These are phyloP conservation scores for Coluber constrictor DNA, from an alignment of 2,797 vertebrate genomes.

Conservation along the genomic window DNA sequence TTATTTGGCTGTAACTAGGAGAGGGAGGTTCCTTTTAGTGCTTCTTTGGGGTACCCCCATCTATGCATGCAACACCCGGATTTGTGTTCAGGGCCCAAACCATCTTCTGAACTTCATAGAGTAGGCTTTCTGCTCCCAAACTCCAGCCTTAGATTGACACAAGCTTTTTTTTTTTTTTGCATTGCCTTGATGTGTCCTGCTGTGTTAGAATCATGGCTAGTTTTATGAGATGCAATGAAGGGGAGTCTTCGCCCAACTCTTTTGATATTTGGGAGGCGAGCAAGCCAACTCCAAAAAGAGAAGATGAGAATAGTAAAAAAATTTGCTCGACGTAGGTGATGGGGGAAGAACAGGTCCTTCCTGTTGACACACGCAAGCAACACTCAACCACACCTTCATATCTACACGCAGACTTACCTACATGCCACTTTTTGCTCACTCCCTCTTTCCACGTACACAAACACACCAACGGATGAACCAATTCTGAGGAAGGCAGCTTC, in stretches of 20 bases:
- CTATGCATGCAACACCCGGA: background rate
- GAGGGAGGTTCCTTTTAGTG: background rate
- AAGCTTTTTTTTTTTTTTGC: constrained; percentile 66
- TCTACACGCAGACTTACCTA: background rate
- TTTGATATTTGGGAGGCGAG: constrained; percentile 66
- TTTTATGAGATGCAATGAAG: constrained; percentile 75
- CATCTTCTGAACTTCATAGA: constrained; percentile 63
- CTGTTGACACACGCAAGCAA: background rate
- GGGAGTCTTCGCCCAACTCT: constrained; percentile 66
- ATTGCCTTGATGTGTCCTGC: constrained; percentile 66
- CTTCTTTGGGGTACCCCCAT: background rate
- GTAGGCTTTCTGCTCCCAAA: constrained; percentile 45
- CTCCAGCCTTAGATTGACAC: constrained; percentile 61
- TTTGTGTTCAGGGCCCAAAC: constrained; percentile 40
- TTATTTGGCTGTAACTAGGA: background rate
- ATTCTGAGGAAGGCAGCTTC: constrained; percentile 14
- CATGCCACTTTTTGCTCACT: background rate
- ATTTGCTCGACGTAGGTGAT: constrained; percentile 69
- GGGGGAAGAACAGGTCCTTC: constrained; percentile 63
- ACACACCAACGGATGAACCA: constrained; percentile 14
- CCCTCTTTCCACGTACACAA: background rate
- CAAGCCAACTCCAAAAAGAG: constrained; percentile 28
- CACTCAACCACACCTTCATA: background rate
- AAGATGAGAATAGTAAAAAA: background rate
- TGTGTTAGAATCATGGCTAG: constrained; percentile 68